Evolutionary conservation across 2,888 invertebrate species (phyloP).

Genomic region (Priocnemis perturbator): DNA sequence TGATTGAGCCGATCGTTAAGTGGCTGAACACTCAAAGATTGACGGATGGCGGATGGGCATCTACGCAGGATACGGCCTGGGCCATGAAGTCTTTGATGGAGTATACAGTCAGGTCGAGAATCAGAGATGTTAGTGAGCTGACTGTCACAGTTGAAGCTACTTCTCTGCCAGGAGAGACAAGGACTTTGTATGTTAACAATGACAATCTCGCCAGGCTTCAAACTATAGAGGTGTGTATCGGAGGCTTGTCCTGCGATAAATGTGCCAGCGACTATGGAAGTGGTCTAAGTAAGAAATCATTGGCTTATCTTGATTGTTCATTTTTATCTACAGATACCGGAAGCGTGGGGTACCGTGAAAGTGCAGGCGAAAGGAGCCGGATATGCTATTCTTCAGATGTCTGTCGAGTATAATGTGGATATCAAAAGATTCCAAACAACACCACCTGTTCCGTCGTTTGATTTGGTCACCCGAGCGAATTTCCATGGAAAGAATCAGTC

Average conservation of each 20-base stretch:
- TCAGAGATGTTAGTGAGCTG: conserved; percentile 89
- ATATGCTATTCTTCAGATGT: conserved; percentile 95
- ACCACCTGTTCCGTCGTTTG: conserved; percentile 89
- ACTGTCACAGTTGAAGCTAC: conserved; percentile 90
- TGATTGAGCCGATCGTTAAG: conserved; percentile 90
- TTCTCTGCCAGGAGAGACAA: conserved; percentile 83
- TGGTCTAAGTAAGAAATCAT: conserved; percentile 1
- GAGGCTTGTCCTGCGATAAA: not conserved
- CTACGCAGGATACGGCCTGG: conserved; percentile 92
- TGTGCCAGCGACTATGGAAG: not conserved
- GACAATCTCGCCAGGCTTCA: conserved; percentile 88
- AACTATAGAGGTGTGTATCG: conserved; percentile 81
- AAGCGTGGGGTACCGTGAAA: conserved; percentile 96
- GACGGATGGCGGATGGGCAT: conserved; percentile 92
- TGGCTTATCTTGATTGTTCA: conserved; percentile 5
- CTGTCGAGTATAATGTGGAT: conserved; percentile 94
- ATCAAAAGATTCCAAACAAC: conserved; percentile 88
- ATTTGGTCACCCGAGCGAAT: conserved; percentile 83
- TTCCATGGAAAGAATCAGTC: conserved; percentile 95
- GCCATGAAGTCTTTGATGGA: conserved; percentile 93
- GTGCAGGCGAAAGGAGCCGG: conserved; percentile 95
- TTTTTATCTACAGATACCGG: conserved; percentile 82
- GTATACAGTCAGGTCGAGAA: conserved; percentile 89
- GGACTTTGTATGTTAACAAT: conserved; percentile 83
- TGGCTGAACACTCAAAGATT: conserved; percentile 93